Base-by-base conservation (phyloP, 53 echinoderm and acorn worm species). In the Actinopyga echinites region DNA sequence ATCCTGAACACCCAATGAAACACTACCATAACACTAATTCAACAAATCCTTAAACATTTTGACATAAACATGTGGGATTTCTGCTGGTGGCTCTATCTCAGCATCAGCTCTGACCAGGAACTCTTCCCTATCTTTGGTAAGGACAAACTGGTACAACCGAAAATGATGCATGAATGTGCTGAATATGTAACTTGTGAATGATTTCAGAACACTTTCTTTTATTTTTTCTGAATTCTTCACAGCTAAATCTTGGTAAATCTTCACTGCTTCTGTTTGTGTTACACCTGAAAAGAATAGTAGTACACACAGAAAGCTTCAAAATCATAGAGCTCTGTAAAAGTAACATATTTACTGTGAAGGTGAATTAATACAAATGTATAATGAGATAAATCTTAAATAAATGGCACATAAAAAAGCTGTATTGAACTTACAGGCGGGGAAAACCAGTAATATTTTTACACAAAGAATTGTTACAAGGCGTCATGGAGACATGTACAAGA, bases 81-180 rank as follows among this genome's bases (percentile, higher is more conserved):
- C 91, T 29, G 85, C 83, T 21, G 93, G 93, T 42, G 86, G 87
- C 17, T 83, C 36, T 2, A 96, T 88, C 8, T 90, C 82, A 21
- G 87, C 64, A 24, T 75, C 53, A 19, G 82, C 82, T 64, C 65
- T 60, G 57, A 84, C 68, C 29, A 87, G 60, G 84, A 91, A 82
- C 11, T 89, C 90, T 67, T 84, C 83, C 33, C 92, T 87, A 23
- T 79, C 81, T 53, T 83, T 66, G 5, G 92, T 96, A 67, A 90
- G 87, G 37, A 96, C 93, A 82, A 88, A 83, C 92, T 91, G 96
- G 74, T 92, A 96, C 20, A 96, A 88, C 38, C 79, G 84, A 57
- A 91, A 92, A 67, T 96, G 96, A 32, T 79, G 73, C 90, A 96
- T 86, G 82, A 91, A 96, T 15, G 96, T 96, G 21, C 79, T 88